Conservation (phyloP, 2,797 vertebrate genomes). For the Meriones psammophilus region DNA sequence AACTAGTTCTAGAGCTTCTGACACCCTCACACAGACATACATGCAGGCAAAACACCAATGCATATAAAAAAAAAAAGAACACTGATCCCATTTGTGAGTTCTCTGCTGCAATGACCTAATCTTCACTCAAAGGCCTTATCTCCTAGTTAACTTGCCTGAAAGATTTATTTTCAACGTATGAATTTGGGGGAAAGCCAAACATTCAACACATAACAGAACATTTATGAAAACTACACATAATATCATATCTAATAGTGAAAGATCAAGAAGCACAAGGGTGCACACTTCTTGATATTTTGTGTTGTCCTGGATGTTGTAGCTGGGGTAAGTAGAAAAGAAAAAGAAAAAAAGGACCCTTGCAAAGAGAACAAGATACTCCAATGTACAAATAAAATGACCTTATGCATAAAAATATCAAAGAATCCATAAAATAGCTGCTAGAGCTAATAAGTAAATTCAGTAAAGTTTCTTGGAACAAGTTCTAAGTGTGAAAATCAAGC, state of each 20-base stretch:
- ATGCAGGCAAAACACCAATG: too few species aligned
- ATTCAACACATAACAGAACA: background rate
- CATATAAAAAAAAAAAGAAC: too few species aligned
- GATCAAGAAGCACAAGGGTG: background rate
- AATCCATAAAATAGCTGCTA: background rate
- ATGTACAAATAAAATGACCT: background rate
- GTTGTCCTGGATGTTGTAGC: background rate
- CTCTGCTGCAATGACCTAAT: background rate
- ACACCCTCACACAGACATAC: too few species aligned
- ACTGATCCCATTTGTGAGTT: background rate
- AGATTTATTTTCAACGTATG: background rate
- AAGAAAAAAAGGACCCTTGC: background rate
- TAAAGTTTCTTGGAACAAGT: background rate
- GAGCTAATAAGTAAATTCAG: conserved; percentile 23
- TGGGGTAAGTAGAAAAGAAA: conserved; percentile 32
- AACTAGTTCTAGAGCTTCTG: too few species aligned
- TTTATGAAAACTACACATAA: background rate
- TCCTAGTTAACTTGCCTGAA: background rate
- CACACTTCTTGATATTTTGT: background rate
- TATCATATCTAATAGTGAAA: background rate
- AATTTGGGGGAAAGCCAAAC: background rate
- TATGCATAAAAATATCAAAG: background rate
- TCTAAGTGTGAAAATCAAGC: background rate
- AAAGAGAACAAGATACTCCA: conserved; percentile 8
- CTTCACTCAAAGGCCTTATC: background rate